Evolutionary conservation across 2,113 vertebrate genomes (phyloP).

Genomic region (Donacobius atricapilla): DNA sequence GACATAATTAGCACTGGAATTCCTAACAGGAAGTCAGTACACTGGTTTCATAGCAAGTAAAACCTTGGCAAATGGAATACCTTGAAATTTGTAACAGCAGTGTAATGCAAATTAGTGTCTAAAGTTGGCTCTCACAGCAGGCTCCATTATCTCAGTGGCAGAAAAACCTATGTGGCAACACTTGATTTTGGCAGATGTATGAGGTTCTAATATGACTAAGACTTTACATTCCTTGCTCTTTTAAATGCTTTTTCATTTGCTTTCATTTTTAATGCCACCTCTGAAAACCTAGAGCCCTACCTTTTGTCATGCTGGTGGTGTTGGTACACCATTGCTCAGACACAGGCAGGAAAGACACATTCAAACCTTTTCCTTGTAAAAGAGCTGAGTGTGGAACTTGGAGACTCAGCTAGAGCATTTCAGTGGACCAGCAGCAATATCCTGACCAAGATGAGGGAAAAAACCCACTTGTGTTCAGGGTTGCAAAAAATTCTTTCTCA

Average conservation of each 20-base stretch:
- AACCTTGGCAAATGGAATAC: background rate
- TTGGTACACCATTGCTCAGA: background rate
- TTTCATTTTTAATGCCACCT: background rate
- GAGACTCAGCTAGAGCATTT: background rate
- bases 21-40: background rate
- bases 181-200: background rate
- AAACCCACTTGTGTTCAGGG: rapidly evolving
- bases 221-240: background rate
- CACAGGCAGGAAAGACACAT: background rate
- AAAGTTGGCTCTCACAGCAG: background rate
- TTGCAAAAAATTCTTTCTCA: background rate
- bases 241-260: background rate
- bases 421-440: background rate
- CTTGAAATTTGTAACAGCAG: background rate
- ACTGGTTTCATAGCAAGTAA: background rate
- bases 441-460: background rate
- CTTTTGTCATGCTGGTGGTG: background rate
- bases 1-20: background rate
- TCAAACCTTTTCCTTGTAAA: background rate
- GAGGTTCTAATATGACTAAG: background rate
- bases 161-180: background rate
- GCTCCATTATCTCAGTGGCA: background rate
- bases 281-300: background rate
- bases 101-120: background rate
- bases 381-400: background rate